A percentile compares a stretch with the other conserved stretches of the same genome.
phyloP scores from a whole-genome alignment of 2,113 vertebrate species.

The Scophthalmus maximus region DNA sequence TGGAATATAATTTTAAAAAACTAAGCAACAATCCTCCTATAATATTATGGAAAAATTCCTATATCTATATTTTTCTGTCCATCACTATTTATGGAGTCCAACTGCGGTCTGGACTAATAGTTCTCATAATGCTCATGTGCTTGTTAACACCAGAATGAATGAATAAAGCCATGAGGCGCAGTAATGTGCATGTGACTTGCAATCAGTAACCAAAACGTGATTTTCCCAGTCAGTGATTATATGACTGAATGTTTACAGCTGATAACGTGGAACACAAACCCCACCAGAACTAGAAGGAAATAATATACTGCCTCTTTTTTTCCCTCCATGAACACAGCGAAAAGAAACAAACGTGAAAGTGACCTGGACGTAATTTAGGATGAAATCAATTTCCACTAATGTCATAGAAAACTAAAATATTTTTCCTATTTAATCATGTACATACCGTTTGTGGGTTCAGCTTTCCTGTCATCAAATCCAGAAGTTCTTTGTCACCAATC shows the following conservation, averaged over 20 bases:
- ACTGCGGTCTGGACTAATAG: background rate
- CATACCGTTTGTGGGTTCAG: constrained; percentile 91
- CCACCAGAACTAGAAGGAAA: too few relatives aligned
- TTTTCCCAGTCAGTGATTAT: too few relatives aligned
- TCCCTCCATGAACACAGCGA: too few relatives aligned
- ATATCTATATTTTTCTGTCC: background rate
- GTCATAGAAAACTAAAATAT: too few relatives aligned
- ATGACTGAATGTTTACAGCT: too few relatives aligned
- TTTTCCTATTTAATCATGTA: background rate
- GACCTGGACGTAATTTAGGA: too few relatives aligned
- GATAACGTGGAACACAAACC: too few relatives aligned
- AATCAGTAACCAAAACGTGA: too few relatives aligned
- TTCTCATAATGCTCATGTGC: background rate
- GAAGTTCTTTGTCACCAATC: constrained; percentile 89
- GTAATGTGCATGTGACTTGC: background rate
- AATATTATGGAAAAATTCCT: background rate
- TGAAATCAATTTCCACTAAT: too few relatives aligned
- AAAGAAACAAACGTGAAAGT: too few relatives aligned
- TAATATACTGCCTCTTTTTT: too few relatives aligned
- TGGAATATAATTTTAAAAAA: too few relatives aligned
- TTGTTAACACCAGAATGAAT: background rate
- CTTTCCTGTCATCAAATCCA: constrained; percentile 92
- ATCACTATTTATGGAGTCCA: background rate
- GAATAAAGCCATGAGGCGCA: background rate
- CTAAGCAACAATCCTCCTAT: background rate